These are phyloP conservation scores for Oscheius sp. DNA, from an alignment of 2,888 invertebrate species.

Conservation along the genomic window DNA sequence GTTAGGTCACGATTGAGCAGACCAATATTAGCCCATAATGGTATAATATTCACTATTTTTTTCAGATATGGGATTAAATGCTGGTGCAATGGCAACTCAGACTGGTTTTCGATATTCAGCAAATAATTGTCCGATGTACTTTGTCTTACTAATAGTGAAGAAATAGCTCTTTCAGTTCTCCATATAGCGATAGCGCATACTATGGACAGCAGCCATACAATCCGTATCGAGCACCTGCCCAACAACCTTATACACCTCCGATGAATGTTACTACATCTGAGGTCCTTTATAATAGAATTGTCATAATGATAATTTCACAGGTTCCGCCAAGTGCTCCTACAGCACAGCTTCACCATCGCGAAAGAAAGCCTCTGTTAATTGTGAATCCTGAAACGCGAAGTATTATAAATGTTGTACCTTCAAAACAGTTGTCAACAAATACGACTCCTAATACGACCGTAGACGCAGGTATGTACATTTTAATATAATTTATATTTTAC, in stretches of 20 bases:
- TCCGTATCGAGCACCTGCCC: not conserved
- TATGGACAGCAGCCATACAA: not conserved
- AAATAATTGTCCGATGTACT: too few relatives aligned
- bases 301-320: too few relatives aligned
- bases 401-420: not conserved
- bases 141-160: not conserved
- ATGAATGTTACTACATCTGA: not conserved
- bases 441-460: slow-evolving; percentile 20
- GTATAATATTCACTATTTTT: too few relatives aligned
- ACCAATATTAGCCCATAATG: too few relatives aligned
- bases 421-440: not conserved
- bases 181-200: not conserved
- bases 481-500: not conserved
- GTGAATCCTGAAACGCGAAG: slow-evolving; percentile 41
- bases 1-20: too few relatives aligned
- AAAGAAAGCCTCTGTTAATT: slow-evolving; percentile 39
- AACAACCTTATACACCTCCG: not conserved
- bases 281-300: too few relatives aligned
- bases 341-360: too few relatives aligned
- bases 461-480: slow-evolving; percentile 3
- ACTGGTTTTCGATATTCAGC: not conserved
- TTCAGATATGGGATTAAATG: not conserved
- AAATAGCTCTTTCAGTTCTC: not conserved
- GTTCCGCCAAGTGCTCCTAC: too few relatives aligned
- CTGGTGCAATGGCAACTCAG: not conserved